These are phyloP conservation scores for Macrosteles quadrilineatus DNA, from an alignment of 1,140 invertebrate genomes.

Conservation along the genomic window DNA sequence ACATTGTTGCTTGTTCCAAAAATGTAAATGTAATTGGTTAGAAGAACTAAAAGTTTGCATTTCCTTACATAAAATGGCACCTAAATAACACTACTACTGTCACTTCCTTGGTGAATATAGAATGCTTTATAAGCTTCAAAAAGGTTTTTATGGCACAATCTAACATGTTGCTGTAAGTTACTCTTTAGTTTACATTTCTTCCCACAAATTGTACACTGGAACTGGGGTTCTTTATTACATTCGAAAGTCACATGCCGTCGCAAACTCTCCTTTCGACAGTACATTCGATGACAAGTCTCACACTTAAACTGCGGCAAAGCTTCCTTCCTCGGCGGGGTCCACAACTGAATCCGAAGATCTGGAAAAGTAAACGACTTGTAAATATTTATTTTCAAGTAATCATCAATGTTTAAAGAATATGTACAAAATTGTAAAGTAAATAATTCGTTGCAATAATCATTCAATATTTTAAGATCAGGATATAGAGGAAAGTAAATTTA, in stretches of 20 bases:
- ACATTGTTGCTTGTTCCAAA: no score
- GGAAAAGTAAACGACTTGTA: not conserved
- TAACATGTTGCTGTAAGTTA: slow-evolving; percentile 36
- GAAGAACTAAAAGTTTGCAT: no score
- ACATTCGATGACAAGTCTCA: slow-evolving; percentile 44
- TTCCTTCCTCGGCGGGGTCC: slow-evolving; percentile 20
- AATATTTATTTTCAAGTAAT: no score
- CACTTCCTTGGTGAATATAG: slow-evolving; percentile 13
- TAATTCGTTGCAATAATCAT: no score
- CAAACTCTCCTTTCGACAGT: slow-evolving; percentile 48
- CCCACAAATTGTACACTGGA: slow-evolving; percentile 38
- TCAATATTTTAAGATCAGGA: no score
- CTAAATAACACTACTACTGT: slow-evolving; percentile 10
- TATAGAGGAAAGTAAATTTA: no score
- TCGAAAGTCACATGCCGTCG: slow-evolving; percentile 62
- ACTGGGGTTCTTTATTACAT: slow-evolving; percentile 55
- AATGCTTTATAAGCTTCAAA: slow-evolving; percentile 13
- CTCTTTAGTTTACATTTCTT: slow-evolving; percentile 41
- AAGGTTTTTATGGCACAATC: slow-evolving; percentile 32
- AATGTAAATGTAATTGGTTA: no score
- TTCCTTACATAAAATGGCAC: not conserved
- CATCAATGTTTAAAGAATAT: no score
- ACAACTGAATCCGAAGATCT: slow-evolving; percentile 20
- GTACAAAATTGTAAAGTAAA: no score
- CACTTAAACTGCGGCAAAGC: slow-evolving; percentile 27